These are phyloP conservation scores for Heliothis peltigera DNA, from an alignment of 2,888 invertebrate species.

Conservation along the genomic window DNA sequence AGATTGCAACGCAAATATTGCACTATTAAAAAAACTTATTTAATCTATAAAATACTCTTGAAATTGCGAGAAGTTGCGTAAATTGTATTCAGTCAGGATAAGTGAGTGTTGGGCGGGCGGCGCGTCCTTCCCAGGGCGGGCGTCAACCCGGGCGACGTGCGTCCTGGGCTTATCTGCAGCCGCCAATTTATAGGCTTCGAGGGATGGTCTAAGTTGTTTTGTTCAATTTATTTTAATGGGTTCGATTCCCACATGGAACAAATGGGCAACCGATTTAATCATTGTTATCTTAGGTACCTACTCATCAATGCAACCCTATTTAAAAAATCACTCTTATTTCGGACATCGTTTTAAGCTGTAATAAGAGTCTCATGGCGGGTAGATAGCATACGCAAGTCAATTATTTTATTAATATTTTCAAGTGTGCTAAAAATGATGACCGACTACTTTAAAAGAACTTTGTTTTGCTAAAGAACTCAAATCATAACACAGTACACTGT, in stretches of 20 bases:
- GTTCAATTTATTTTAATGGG: conserved; percentile 11
- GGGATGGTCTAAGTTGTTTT: conserved; percentile 23
- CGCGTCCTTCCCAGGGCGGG: conserved; percentile 66
- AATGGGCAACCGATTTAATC: not conserved
- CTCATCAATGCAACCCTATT: not conserved
- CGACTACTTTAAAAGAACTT: no score
- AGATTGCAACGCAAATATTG: no score
- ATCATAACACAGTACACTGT: no score
- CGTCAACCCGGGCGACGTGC: conserved; percentile 39
- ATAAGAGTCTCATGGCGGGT: no score
- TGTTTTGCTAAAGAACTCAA: no score
- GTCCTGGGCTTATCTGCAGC: conserved; percentile 31
- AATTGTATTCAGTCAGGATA: conserved; percentile 28
- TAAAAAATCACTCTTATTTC: not conserved
- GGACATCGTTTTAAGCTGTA: no score
- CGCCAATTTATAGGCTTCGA: conserved; percentile 8
- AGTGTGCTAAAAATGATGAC: no score
- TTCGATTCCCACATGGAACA: not conserved
- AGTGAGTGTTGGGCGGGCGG: conserved; percentile 63
- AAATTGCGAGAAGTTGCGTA: not conserved
- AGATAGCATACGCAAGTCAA: no score
- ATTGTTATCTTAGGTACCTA: no score
- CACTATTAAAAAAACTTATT: no score
- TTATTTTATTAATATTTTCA: no score
- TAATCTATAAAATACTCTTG: no score